Base-by-base conservation (phyloP, 2,113 vertebrate genomes). In the Laticauda laticaudata region DNA sequence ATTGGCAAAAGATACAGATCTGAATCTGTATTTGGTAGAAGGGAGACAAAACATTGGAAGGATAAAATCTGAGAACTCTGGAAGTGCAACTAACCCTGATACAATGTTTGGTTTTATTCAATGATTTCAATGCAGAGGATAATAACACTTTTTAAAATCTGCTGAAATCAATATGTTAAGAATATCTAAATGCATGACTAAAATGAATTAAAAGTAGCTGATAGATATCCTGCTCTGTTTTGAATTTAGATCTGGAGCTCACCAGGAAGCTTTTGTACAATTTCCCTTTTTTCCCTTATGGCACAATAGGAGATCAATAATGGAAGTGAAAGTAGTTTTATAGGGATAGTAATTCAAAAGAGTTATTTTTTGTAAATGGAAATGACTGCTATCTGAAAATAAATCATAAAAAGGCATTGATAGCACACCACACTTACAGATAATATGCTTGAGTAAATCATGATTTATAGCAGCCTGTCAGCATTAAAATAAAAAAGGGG, bases 361-460 rank as follows among this genome's bases (percentile, higher is more conserved):
- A n/a, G 45, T 90, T 55, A 81, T 95, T 85, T 85, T 91, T 53
- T 8, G 7, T 81, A 96, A 96, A 96, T 93, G 96, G 93, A 96
- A 94, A 94, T 55, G 53, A 91, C 1, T 93, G 91, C 61, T 92
- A 90, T 0, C 0, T 87, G 43, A 93, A 93, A 96, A 91, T 96
- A 95, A 97, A 93, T 96, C 89, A 92, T 61, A 29, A 3, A 0
- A 0, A 24, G 93, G 90, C 92, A 95, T 45, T 26, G 91, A 93
- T 92, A 89, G 93, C 93, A 94, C 93, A 93, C 91, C 26, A 89
- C 8, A 64, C 64, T 91, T 96, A 93, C 89, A 55, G 56, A 88
- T 96, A 89, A 95, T 39, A n/a, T 90, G 86, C 90, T 88, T 64
- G 94, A 93, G 96, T 97, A 98, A 98, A 97, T 95, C 95, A 95